A percentile compares a stretch with the other conserved stretches of the same genome.
These are phyloP conservation scores for Drosophila azteca DNA, from an alignment of 1,140 invertebrate genomes.

Conservation along the genomic window DNA sequence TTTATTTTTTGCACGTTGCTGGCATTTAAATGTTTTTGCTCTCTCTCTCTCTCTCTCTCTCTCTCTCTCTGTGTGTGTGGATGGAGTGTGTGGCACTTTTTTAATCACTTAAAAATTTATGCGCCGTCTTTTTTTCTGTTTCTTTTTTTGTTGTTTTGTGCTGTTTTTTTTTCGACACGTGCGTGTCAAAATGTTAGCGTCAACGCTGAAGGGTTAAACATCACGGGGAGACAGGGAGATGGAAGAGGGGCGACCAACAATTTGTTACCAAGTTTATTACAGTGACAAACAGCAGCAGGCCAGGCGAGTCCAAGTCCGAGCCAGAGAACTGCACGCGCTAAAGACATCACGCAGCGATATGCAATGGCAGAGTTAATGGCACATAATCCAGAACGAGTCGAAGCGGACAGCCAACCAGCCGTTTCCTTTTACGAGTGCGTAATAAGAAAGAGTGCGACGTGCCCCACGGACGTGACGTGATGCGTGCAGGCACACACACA, in stretches of 20 bases:
- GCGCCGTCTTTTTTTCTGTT: constrained; percentile 17
- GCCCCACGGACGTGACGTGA: constrained; percentile 63
- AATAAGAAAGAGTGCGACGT: constrained; percentile 73
- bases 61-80: constrained; percentile 29
- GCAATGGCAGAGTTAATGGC: constrained; percentile 75
- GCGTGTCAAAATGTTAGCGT: constrained; percentile 69
- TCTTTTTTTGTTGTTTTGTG: constrained; percentile 40
- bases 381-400: constrained; percentile 67
- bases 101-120: constrained; percentile 81
- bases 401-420: constrained; percentile 35
- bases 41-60: constrained; percentile 61
- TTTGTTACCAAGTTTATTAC: constrained; percentile 79
- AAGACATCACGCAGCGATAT: constrained; percentile 55
- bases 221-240: constrained; percentile 7
- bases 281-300: constrained; percentile 66
- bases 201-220: constrained; percentile 64
- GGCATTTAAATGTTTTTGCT: constrained; percentile 78
- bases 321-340: constrained; percentile 45
- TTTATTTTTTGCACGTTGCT: constrained; percentile 79
- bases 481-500: constrained; percentile 5
- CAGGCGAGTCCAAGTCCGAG: constrained; percentile 20
- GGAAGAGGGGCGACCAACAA: constrained; percentile 30
- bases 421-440: constrained; percentile 80
- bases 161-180: constrained; percentile 60
- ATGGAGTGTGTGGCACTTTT: constrained; percentile 43